phyloP scores from a whole-genome alignment of 1,140 invertebrate species.

The Callitettix versicolor region DNA sequence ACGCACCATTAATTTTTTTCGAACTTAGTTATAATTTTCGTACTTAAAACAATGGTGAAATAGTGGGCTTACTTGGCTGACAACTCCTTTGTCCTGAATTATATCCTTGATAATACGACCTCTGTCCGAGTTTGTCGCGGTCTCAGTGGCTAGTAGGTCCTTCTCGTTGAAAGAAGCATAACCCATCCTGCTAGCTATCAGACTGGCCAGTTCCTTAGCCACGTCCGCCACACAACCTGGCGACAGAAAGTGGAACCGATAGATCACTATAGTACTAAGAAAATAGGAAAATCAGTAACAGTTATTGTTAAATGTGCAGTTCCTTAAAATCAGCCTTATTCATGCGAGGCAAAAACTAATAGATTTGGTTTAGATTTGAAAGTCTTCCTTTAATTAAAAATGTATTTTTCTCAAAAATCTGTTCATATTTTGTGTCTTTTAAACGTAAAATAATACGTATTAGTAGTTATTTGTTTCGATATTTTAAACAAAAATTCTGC shows the following conservation, averaged over 20 bases:
- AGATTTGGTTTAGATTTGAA: too few relatives aligned
- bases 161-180: constrained; percentile 14
- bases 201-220: constrained; percentile 6
- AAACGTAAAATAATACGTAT: too few relatives aligned
- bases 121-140: constrained; percentile 6
- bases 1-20: neutral
- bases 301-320: neutral
- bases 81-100: constrained; percentile 14
- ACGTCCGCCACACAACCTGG: constrained; percentile 8
- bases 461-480: too few relatives aligned
- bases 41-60: neutral
- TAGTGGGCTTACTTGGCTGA: constrained; percentile 8
- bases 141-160: constrained; percentile 13
- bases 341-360: too few relatives aligned
- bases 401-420: too few relatives aligned
- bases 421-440: too few relatives aligned
- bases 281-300: neutral
- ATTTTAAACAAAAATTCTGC: too few relatives aligned
- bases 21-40: neutral
- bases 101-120: constrained; percentile 13
- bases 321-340: too few relatives aligned
- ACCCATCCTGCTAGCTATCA: constrained; percentile 10
- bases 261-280: neutral
- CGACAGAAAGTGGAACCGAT: neutral
- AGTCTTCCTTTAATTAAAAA: too few relatives aligned